Conservation (phyloP, 2,797 vertebrate genomes). For the Lithobates sylvaticus region DNA sequence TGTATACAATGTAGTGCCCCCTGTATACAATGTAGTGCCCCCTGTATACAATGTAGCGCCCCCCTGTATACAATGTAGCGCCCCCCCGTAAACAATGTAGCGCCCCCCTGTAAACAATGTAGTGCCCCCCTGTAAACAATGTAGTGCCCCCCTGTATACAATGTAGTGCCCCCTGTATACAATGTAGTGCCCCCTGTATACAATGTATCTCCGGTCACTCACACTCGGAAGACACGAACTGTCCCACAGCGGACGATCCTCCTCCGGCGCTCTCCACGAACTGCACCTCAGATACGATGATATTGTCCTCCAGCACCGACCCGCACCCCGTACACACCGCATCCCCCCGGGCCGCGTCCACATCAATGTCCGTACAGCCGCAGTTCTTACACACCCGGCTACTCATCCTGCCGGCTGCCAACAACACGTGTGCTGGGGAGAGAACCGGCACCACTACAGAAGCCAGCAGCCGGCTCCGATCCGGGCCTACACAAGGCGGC, state of each 20-base stretch:
- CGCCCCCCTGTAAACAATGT: neutral
- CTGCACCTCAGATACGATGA: conserved; percentile 96
- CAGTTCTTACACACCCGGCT: conserved; percentile 87
- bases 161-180: neutral
- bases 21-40: too few relatives aligned
- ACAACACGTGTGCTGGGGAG: neutral
- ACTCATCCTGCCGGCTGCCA: conserved; percentile 69
- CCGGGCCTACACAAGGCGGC: conserved; percentile 52
- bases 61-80: too few relatives aligned
- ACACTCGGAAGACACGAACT: conserved; percentile 95
- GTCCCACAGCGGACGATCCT: conserved; percentile 91
- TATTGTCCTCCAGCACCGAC: conserved; percentile 96
- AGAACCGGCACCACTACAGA: neutral
- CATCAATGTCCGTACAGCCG: conserved; percentile 90
- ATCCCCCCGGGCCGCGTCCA: conserved; percentile 91
- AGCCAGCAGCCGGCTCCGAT: neutral
- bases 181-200: too few relatives aligned
- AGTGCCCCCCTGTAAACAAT: neutral
- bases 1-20: too few relatives aligned
- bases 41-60: too few relatives aligned
- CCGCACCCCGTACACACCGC: conserved; percentile 94
- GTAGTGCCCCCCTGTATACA: neutral
- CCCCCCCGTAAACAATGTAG: too few relatives aligned
- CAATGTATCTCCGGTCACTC: conserved; percentile 61
- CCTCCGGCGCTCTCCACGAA: conserved; percentile 95